Evolutionary conservation across 1,140 invertebrate species (phyloP), one percentile per base, ranked within the genome.

Genomic region (Trichonephila inaurata): DNA sequence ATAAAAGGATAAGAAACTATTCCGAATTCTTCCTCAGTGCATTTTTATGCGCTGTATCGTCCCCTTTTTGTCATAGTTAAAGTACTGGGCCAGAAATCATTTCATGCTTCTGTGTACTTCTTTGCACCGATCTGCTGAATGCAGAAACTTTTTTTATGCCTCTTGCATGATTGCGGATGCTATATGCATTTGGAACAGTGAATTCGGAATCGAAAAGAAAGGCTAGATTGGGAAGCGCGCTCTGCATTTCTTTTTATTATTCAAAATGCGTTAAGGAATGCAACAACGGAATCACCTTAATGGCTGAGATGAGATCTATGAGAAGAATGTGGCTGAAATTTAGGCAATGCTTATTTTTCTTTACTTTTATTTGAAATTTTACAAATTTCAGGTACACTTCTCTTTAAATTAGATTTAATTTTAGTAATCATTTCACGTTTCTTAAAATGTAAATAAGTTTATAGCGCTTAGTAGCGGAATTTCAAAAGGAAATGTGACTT

Each of bases 1-100:
- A 87, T 87, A 87, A 87, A 87, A n/a, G 85, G 10, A 87, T n/a
- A 87, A n/a, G 81, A 58, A 51, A 64, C 85, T 40, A 87, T 87
- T 87, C 61, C 8, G 61, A 33, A 58, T 64, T 87, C n/a, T 83
- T 51, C 51, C 24, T 44, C 85, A 64, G 85, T 87, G 58, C 85
- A 87, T 64, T 87, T 87, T 87, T 87, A 64, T 64, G 61, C 33
- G n/a, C n/a, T 33, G 7, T 87, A 64, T 28, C 61, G 61, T 87
- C 85, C 40, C 51, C 28, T 87, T 87, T 64, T 87, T 87, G 61
- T 58, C 33, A 58, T 58, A 40, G 85, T 87, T 64, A 61, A 87
- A 87, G 81, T 58, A 83, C 40, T 51, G 18, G 81, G 81, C 19
- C 81, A 83, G n/a, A 58, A 83, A 83, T 83, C 81, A 83, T 83